phyloP scores from a whole-genome alignment of 1,140 invertebrate species.

The Bombus sylvicola region DNA sequence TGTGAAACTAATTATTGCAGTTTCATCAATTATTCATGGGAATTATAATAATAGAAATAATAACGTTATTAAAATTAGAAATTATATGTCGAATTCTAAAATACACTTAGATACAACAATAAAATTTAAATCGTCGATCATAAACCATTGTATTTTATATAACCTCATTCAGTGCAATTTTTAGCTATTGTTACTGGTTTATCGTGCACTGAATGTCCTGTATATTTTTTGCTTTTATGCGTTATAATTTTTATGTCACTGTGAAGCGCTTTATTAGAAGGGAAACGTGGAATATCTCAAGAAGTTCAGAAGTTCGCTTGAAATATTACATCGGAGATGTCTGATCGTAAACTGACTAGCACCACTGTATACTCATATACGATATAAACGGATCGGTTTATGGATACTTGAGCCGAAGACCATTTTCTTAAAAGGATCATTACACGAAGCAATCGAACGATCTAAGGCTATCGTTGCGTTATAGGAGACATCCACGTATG shows the following conservation, averaged over 20 bases:
- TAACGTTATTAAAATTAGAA: background rate
- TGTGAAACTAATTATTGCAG: no score
- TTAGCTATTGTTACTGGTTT: background rate
- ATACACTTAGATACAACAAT: background rate
- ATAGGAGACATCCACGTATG: background rate
- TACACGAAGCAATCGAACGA: background rate
- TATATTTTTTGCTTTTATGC: background rate
- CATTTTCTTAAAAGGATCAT: slow-evolving; percentile 29
- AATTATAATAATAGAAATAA: background rate
- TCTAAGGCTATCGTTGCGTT: background rate
- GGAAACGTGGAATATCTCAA: background rate
- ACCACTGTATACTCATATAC: background rate
- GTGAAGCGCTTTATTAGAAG: background rate
- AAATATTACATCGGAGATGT: background rate
- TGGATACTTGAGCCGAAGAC: background rate
- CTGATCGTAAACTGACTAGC: slow-evolving; percentile 2
- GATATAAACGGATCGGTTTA: background rate
- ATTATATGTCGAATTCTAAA: background rate
- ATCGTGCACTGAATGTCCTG: background rate
- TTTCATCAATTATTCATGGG: no score
- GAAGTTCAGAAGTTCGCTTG: background rate
- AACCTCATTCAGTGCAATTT: background rate
- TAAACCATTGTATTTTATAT: background rate
- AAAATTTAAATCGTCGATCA: no score
- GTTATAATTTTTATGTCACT: background rate